Percentiles rank a stretch among this genome's conserved stretches.
phyloP scores from a whole-genome alignment of 1,140 invertebrate genomes.

The Meloidogyne floridensis region DNA sequence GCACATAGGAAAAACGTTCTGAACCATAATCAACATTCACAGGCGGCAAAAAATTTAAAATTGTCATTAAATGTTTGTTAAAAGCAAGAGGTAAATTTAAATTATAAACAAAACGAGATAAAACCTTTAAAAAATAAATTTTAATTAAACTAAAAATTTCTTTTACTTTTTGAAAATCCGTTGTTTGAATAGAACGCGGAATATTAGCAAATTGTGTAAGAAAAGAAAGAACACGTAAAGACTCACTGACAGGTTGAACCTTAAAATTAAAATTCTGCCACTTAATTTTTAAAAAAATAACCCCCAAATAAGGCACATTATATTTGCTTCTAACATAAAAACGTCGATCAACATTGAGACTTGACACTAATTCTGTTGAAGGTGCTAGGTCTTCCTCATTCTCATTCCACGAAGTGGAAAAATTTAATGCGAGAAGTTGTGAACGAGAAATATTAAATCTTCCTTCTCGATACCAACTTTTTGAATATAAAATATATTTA shows the following conservation, averaged over 20 bases:
- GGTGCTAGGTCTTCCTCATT: slow-evolving; percentile 13
- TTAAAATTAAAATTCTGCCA: neutral
- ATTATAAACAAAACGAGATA: slow-evolving; percentile 32
- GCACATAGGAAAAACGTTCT: slow-evolving; percentile 5
- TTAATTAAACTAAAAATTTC: neutral
- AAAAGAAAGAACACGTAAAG: slow-evolving; percentile 29
- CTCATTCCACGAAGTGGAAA: slow-evolving; percentile 24
- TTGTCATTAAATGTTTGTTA: slow-evolving; percentile 23
- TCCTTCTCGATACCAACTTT: slow-evolving; percentile 39
- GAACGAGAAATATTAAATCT: slow-evolving; percentile 33
- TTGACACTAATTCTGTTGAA: neutral
- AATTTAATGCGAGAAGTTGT: slow-evolving; percentile 28
- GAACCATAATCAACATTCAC: slow-evolving; percentile 31
- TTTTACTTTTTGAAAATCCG: slow-evolving; percentile 27
- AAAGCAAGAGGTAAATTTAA: slow-evolving; percentile 32
- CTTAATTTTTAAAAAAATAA: neutral
- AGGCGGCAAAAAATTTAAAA: slow-evolving; percentile 1
- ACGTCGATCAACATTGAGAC: neutral
- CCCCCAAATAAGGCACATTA: slow-evolving; percentile 12
- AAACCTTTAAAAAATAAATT: slow-evolving; percentile 22
- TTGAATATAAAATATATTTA: slow-evolving; percentile 2
- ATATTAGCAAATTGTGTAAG: slow-evolving; percentile 31
- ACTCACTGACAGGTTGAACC: slow-evolving; percentile 32
- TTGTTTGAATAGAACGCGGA: slow-evolving; percentile 27
- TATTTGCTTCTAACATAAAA: neutral